Base-by-base conservation (phyloP, 2,888 invertebrate genomes). In the Netelia virgata region DNA sequence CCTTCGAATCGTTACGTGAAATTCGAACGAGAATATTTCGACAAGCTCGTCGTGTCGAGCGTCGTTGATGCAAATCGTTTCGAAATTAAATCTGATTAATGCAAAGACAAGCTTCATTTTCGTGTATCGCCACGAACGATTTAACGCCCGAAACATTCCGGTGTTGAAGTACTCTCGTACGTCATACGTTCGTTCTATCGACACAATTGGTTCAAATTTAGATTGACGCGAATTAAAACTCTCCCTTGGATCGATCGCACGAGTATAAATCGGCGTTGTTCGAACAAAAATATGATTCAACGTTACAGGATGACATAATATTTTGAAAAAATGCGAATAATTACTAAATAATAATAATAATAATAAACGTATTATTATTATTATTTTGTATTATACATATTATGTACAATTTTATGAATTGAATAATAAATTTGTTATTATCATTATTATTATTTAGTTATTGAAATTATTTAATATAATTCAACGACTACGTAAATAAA, bases 21-120 rank as follows among this genome's bases (percentile, higher is more conserved):
- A 16, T 10, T 41, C 41, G 36, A 72, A 73, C 57, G 57, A 63
- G 50, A 47, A 6, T 10, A 18, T 63, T 63, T 63, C 36, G 55
- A 64, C 23, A 72, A 63, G 8, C 23, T 41, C 41, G 43, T 55
- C 78, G 16, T 69, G 41, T 55, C 53, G 53, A 57, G 59, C n/a
- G 28, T 14, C 47, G 20, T 3, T 50, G 20, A 63, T 70, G 57
- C 59, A n/a, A 41, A 70, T 18, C 14, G n/a, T 69, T 57, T 14
- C 9, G 10, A 14, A 61, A 36, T 16, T 10, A 47, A 69, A 68
- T 16, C 16, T n/a, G 11, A 76, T 59, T 57, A 55, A 69, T 3
- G 16, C n/a, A 18, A 43, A 1, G 10, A 50, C 23, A 10, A 41
- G 43, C 43, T 43, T 9, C 63, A n/a, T 28, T 14, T n/a, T 11